Evolutionary conservation across 2,888 invertebrate genomes (phyloP).

Genomic region (Noctua comes): DNA sequence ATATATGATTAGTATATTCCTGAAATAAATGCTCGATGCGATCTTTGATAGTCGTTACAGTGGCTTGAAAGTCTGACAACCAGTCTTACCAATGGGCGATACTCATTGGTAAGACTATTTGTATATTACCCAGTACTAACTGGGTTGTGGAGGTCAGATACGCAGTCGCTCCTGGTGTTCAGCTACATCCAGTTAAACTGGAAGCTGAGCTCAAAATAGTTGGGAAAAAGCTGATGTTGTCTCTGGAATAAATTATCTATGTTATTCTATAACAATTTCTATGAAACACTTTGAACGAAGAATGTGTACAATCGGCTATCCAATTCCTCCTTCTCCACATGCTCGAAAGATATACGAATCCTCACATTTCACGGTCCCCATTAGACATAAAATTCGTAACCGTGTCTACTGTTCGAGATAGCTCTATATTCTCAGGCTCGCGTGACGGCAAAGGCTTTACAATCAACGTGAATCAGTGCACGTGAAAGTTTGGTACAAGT

Average conservation of each 20-base stretch:
- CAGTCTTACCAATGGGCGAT: no score
- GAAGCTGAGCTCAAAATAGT: neutral
- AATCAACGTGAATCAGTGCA: constrained; percentile 80
- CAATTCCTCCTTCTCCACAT: neutral
- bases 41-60: neutral
- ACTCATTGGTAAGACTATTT: no score
- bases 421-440: constrained; percentile 70
- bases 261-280: neutral
- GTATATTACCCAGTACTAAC: no score
- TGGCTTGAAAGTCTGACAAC: neutral
- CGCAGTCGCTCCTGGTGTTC: no score
- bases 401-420: constrained; percentile 55
- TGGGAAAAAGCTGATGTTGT: neutral
- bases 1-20: no score
- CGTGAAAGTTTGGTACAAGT: constrained; percentile 77
- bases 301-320: neutral
- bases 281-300: neutral
- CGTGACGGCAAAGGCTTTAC: constrained; percentile 78
- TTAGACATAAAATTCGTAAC: constrained; percentile 39
- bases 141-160: no score
- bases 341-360: constrained; percentile 4
- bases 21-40: no score
- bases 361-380: constrained; percentile 29
- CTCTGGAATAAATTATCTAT: neutral
- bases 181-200: neutral